Conservation (phyloP, 2,888 invertebrate genomes). For the Cistogaster globosa region DNA sequence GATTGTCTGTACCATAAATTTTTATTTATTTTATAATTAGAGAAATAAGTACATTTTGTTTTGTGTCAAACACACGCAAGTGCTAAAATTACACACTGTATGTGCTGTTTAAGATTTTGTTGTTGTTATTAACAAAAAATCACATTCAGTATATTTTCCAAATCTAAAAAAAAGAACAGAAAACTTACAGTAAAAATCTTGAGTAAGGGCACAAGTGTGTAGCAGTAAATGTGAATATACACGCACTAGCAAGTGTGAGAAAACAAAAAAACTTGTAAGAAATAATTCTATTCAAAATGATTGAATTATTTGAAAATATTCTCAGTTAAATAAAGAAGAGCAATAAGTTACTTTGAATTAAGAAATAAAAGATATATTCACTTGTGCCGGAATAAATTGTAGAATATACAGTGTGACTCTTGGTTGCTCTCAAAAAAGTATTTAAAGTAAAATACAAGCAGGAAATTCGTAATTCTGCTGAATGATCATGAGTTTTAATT, state of each 20-base stretch:
- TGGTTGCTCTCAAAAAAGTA: neutral
- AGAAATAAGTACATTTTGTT: constrained; percentile 8
- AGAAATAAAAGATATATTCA: constrained; percentile 13
- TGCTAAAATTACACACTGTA: constrained; percentile 40
- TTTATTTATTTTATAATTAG: constrained; percentile 1
- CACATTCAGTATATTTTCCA: neutral
- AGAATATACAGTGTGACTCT: neutral
- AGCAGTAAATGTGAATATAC: neutral
- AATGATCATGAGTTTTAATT: constrained; percentile 18
- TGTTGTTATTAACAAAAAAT: constrained; percentile 10
- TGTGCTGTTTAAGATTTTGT: neutral
- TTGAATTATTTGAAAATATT: constrained; percentile 14
- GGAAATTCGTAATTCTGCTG: constrained; percentile 7
- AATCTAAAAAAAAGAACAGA: neutral
- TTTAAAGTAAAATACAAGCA: neutral
- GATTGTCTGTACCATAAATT: constrained; percentile 2
- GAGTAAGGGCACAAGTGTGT: neutral
- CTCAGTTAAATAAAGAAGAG: constrained; percentile 29
- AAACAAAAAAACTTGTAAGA: constrained; percentile 10
- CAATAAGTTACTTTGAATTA: constrained; percentile 16
- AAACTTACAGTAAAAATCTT: neutral
- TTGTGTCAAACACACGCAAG: constrained; percentile 50
- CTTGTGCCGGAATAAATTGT: neutral
- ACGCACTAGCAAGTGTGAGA: neutral
- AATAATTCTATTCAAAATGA: constrained; percentile 10